These are phyloP conservation scores for Mionectes macconnelli DNA, from an alignment of 2,113 vertebrate species.

Conservation along the genomic window DNA sequence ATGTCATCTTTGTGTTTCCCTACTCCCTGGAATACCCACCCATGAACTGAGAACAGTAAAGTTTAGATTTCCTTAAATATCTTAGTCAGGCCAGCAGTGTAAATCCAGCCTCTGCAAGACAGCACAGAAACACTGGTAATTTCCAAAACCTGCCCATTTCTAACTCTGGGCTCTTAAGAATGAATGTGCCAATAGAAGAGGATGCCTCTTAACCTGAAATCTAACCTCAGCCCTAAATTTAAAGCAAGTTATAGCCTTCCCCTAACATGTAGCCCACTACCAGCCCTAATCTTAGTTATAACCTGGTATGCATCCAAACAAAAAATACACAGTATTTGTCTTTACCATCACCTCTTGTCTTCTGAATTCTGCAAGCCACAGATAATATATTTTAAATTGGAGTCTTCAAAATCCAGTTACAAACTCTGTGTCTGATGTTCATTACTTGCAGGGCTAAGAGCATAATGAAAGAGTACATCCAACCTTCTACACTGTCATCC, in stretches of 20 bases:
- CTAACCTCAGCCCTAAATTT: neutral
- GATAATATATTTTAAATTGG: neutral
- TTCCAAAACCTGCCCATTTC: neutral
- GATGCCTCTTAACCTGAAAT: neutral
- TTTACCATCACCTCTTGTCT: neutral
- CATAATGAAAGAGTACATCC: neutral
- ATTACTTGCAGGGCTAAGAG: neutral
- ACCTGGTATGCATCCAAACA: neutral
- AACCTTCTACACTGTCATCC: neutral
- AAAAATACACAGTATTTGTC: neutral
- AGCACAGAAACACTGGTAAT: neutral
- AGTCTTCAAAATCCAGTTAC: neutral
- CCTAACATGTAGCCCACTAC: neutral
- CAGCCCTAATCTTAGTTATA: neutral
- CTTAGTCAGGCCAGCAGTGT: rapidly evolving
- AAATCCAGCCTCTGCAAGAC: neutral
- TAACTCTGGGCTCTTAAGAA: neutral
- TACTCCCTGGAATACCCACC: neutral
- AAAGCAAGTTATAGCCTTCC: neutral
- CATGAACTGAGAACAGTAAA: neutral
- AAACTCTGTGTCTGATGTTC: neutral
- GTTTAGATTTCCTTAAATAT: neutral
- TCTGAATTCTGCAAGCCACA: neutral
- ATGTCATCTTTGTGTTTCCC: rapidly evolving
- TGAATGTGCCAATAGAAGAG: neutral